Conservation (phyloP, 2,888 invertebrate genomes). For the Ophioninae sp. region DNA sequence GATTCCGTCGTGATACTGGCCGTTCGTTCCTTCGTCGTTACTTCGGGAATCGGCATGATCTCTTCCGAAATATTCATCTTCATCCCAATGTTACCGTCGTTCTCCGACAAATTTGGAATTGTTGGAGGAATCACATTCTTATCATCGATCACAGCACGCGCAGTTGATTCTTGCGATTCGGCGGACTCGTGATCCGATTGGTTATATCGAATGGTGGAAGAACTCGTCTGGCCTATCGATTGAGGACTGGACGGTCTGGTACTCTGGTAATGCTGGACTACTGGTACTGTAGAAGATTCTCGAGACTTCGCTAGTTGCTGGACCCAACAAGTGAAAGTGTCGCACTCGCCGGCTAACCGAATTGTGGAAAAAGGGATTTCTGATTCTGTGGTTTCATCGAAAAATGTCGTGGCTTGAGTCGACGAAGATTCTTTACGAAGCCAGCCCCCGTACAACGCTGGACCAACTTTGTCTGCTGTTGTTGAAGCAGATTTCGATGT, state of each 20-base stretch:
- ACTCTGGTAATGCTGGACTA: background rate
- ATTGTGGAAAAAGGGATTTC: background rate
- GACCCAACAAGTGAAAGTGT: conserved; percentile 14
- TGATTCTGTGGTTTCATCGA: background rate
- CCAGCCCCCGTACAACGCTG: background rate
- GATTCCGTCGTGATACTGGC: background rate
- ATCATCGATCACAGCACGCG: background rate
- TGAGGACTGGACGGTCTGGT: background rate
- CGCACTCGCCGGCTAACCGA: background rate
- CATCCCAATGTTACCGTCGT: background rate
- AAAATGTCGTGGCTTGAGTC: background rate
- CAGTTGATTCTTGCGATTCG: background rate
- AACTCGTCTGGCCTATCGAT: background rate
- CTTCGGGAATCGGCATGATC: background rate
- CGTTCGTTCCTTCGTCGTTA: background rate
- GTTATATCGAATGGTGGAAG: background rate
- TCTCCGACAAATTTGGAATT: conserved; percentile 1
- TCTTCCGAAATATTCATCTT: conserved; percentile 39
- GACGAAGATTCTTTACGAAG: background rate
- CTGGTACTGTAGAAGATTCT: conserved; percentile 2
- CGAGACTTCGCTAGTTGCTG: background rate
- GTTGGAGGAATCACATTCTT: background rate
- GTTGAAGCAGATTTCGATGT: background rate
- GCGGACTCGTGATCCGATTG: conserved; percentile 20
- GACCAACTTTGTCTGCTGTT: background rate